Base-by-base conservation (phyloP, 2,888 invertebrate species). In the Sinohyriopsis cumingii region DNA sequence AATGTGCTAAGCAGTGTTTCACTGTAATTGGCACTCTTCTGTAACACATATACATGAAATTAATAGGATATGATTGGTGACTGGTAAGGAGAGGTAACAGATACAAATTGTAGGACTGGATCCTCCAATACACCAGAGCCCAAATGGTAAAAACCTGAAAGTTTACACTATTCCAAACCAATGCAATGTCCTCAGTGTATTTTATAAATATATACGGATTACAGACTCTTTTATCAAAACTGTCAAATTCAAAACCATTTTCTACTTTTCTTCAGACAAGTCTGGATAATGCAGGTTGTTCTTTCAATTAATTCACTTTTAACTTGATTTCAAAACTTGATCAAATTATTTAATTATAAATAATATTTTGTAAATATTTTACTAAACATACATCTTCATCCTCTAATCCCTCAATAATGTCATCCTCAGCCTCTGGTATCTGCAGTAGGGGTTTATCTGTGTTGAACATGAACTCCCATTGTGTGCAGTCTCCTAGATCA, bases 381-480 rank as follows among this genome's bases (percentile, higher is more conserved):
- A 45, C 45, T 45, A 45, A 56, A 61, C 65, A 24, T 74, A 86
- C 87, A 82, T 89, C 89, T 57, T 88, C 89, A 74, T 87, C 88
- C 65, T 89, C 88, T 33, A 88, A 83, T 57, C 85, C 85, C 65
- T 86, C 87, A 53, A 81, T 68, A 24, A 84, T 81, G 62, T 87
- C 86, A 64, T 88, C 85, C 33, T 86, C 87, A 25, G 83, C 82
- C 55, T 87, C 87, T 15, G 89, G 87, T 24, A 89, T 82, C 72
- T 85, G 84, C 59, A 88, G 76, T 62, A 85, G 68, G 9, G 89
- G 87, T 72, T 89, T 89, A 68, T 90, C 89, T 53, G 86, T 84
- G 53, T 84, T 84, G 68, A 90, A 89, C 89, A 90, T 90, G 81
- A 82, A 90, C 77, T 90, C 90, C 90, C 90, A 90, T 57, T 77